Evolutionary conservation across 30 jellyfish, hydroid and myxozoan species (phyloP), one percentile per base, ranked within the genome.

Genomic region (Sanderia malayensis): DNA sequence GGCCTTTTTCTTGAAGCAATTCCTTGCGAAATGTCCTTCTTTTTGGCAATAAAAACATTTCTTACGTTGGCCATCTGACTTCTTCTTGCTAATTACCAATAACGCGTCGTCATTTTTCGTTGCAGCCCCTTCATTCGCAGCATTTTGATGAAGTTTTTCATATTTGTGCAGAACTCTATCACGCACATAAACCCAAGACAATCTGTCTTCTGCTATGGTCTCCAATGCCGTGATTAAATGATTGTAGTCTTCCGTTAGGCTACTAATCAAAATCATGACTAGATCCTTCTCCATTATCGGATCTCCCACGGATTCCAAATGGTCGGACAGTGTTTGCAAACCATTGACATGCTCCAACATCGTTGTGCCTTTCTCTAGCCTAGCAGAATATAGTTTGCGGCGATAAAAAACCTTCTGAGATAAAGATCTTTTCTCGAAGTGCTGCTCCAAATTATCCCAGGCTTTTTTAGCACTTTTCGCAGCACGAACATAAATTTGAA

Each of bases 31-130:
- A 53, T 77, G 89, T 21, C 82, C 82, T 55, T 44, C 27, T 33
- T 58, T 66, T 22, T 75, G 33, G 76, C 92, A 80, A 34, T 67
- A 80, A 31, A 67, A 85, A 44, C 92, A 80, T 67, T 67, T 67
- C 70, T 9, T 10, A 58, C 11, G 15, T 27, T 21, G 17, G 15
- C 22, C 22, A 27, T 21, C 70, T 44, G n/a, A n/a, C 58, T 44
- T 44, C n/a, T 11, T 10, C 17, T 10, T 44, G 17, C 11, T 11
- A 44, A n/a, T n/a, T 44, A 10, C 58, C 11, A n/a, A n/a, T 44
- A n/a, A 44, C n/a, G n/a, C n/a, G n/a, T n/a, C n/a, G n/a, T n/a
- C n/a, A n/a, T n/a, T n/a, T n/a, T n/a, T n/a, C n/a, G n/a, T n/a
- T n/a, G n/a, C n/a, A n/a, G n/a, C n/a, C n/a, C n/a, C n/a, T n/a